Evolutionary conservation across 2,888 invertebrate species (phyloP), one percentile per base, ranked within the genome.

Genomic region (Seladonia tumulorum): DNA sequence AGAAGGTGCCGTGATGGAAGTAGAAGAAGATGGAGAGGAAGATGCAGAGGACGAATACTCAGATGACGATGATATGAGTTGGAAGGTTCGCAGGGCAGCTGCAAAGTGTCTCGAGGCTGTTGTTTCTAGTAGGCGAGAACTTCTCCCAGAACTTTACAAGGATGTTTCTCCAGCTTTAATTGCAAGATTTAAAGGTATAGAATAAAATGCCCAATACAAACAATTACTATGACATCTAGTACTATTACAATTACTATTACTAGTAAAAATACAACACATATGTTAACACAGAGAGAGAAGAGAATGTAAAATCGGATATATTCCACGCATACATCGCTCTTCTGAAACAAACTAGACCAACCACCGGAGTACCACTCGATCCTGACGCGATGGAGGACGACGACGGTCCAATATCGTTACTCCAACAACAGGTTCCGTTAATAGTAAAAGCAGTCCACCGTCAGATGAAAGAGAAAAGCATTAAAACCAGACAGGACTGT

Each of bases 21-120:
- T 96, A 0, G 96, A 96, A 85, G 96, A 96, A 86, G 96, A 96
- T 79, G 96, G 96, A 2, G 97, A 97, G 47, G 97, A 97, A 86
- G 97, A 97, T 76, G 98, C 97, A 72, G 98, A 98, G 45, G 97
- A 97, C 88, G 99, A 99, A 93, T 99, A 99, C 95, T 99, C 99
- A 73, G 99, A 99, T 95, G 99, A 99, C 95, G 99, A 99, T 94
- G 99, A 99, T 94, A 99, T 99, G 98, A 99, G 99, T 85, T 99
- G 99, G 99, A 99, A 99, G 96, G 98, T 98, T 16, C 96, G 99
- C 60, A 97, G 99, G 68, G 98, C 99, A 0, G 98, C 99, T 8
- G 99, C 99, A 0, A 99, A 99, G 95, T 99, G 99, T 93, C 96
- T 99, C 29, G 99, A 99, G 95, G 98, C 99, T 0, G 97, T 99